These are phyloP conservation scores for Rhegmatorhina hoffmannsi DNA, from an alignment of 2,113 vertebrate genomes.

Conservation along the genomic window DNA sequence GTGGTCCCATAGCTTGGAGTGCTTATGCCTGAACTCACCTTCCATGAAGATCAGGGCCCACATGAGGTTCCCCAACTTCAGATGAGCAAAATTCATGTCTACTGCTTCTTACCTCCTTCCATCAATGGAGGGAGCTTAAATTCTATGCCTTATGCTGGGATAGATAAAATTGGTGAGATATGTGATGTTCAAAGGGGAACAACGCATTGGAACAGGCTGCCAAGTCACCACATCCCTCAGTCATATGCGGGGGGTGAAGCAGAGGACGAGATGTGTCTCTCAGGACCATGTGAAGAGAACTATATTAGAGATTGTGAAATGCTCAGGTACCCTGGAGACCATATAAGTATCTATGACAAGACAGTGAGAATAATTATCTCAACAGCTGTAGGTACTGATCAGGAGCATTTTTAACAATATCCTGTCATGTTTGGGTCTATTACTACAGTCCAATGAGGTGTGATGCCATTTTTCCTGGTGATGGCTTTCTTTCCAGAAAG, in stretches of 20 bases:
- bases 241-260: background rate
- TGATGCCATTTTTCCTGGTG: constrained; percentile 19
- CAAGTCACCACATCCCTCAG: background rate
- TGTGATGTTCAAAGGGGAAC: background rate
- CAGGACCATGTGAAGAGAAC: background rate
- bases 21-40: background rate
- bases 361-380: constrained; percentile 39
- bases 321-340: background rate
- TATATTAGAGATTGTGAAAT: background rate
- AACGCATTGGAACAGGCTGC: background rate
- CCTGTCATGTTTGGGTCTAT: constrained; percentile 36
- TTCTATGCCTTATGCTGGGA: background rate
- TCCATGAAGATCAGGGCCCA: background rate
- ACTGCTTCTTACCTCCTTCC: background rate
- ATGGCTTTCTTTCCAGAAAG: constrained; percentile 16
- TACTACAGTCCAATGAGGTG: constrained; percentile 35
- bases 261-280: background rate
- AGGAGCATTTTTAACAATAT: constrained; percentile 11
- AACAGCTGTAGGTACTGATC: constrained; percentile 23
- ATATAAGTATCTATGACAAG: constrained; percentile 8
- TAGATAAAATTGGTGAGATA: background rate
- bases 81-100: background rate
- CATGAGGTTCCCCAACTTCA: background rate
- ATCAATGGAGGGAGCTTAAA: background rate
- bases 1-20: fast-evolving